Conservation (phyloP, 2,888 invertebrate genomes). For the Drosophila eohydei region DNA sequence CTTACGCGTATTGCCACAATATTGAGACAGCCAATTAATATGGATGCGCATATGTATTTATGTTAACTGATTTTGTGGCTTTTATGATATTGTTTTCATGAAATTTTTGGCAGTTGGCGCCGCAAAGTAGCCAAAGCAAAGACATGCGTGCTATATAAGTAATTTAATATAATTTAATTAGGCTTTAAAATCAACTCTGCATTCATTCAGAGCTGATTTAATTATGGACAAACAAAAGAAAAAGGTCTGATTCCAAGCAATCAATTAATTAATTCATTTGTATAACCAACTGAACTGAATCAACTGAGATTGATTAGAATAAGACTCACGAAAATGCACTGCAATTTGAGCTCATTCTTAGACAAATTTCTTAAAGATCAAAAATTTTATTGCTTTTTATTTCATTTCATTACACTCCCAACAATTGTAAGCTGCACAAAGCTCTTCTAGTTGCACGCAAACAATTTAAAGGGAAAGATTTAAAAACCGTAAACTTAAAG, state of each 20-base stretch:
- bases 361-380: background rate
- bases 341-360: background rate
- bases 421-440: background rate
- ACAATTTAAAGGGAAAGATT: constrained; percentile 5
- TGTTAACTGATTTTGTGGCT: constrained; percentile 8
- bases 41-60: constrained; percentile 28
- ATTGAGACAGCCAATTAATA: constrained; percentile 58
- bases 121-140: constrained; percentile 7
- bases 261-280: background rate
- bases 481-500: constrained; percentile 46
- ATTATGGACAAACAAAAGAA: background rate
- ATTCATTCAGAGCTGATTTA: background rate
- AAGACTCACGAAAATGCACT: background rate
- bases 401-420: background rate
- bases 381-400: background rate
- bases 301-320: background rate
- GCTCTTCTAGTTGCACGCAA: background rate
- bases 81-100: constrained; percentile 42
- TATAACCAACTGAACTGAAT: background rate
- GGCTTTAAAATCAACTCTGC: background rate
- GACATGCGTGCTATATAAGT: no score
- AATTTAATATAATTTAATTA: constrained; percentile 2
- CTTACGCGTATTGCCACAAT: constrained; percentile 24
- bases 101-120: constrained; percentile 19
- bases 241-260: background rate